A percentile compares a stretch with the other conserved stretches of the same genome.
Evolutionary conservation across 2,797 vertebrate species (phyloP).

Genomic region (Oryzias sinensis): DNA sequence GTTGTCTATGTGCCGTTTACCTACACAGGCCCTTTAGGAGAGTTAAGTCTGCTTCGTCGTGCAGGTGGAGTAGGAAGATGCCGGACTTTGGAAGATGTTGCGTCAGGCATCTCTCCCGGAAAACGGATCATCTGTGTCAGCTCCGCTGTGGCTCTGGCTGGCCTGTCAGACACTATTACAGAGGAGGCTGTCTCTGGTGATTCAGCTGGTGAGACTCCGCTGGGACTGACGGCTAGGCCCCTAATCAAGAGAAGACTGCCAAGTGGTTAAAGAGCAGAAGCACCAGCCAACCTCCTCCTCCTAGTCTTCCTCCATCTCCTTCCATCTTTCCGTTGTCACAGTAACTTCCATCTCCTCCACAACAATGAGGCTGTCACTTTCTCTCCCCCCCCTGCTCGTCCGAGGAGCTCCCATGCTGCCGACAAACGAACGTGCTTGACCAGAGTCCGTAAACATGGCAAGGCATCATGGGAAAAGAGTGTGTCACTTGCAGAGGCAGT

Average conservation of each 20-base stretch:
- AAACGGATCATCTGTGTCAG: constrained; percentile 74
- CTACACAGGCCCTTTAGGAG: background rate
- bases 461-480: constrained; percentile 65
- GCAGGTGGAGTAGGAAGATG: constrained; percentile 32
- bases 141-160: constrained; percentile 64
- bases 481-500: constrained; percentile 67
- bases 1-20: background rate
- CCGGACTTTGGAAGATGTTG: constrained; percentile 40
- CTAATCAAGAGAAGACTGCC: constrained; percentile 79
- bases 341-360: constrained; percentile 44
- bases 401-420: constrained; percentile 25
- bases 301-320: constrained; percentile 43
- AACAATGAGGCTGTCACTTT: constrained; percentile 32
- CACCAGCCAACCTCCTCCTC: constrained; percentile 59
- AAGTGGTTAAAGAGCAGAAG: constrained; percentile 72
- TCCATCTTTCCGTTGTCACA: constrained; percentile 58
- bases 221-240: constrained; percentile 59
- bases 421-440: constrained; percentile 37
- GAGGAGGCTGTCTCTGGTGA: constrained; percentile 70
- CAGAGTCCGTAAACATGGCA: constrained; percentile 53
- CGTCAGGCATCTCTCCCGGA: constrained; percentile 50
- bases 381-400: constrained; percentile 24
- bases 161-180: constrained; percentile 79
- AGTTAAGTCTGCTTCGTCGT: constrained; percentile 2
- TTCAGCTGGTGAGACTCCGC: constrained; percentile 62